Evolutionary conservation across 2,797 vertebrate species (phyloP).

Genomic region (Cyclura pinguis): DNA sequence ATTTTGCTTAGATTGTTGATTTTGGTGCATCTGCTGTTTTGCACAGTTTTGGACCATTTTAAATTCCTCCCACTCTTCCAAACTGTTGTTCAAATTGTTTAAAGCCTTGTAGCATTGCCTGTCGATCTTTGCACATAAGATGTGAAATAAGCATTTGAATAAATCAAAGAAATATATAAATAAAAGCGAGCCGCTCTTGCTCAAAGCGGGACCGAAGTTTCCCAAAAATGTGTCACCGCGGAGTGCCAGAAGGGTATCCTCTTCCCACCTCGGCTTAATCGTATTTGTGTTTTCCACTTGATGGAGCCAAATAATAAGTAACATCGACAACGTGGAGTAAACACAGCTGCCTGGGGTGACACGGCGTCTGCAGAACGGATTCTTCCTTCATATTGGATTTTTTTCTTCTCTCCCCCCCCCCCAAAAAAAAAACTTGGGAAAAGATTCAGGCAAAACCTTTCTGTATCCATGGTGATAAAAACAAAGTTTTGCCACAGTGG

Average conservation of each 20-base stretch:
- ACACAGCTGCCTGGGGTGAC: constrained; percentile 50
- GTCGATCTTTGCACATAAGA: no score
- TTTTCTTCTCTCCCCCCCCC: background rate
- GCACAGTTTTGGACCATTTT: no score
- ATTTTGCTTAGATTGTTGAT: no score
- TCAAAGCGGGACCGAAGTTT: constrained; percentile 58
- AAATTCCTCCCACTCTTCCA: no score
- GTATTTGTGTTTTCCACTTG: constrained; percentile 67
- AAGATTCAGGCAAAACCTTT: constrained; percentile 9
- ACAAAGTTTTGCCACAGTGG: constrained; percentile 35
- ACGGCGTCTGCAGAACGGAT: constrained; percentile 29
- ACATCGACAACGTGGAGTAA: constrained; percentile 48
- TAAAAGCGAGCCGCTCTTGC: constrained; percentile 28
- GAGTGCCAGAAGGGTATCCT: constrained; percentile 60
- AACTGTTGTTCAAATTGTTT: no score
- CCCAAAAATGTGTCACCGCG: constrained; percentile 46
- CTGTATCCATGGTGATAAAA: constrained; percentile 26
- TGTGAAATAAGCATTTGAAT: no score
- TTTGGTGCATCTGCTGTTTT: no score
- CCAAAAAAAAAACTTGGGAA: background rate
- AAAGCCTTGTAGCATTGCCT: no score
- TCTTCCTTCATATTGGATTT: constrained; percentile 9
- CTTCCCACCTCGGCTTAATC: constrained; percentile 52
- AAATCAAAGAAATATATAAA: no score
- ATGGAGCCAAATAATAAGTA: constrained; percentile 60